Percentiles rank a stretch among this genome's conserved stretches.
Evolutionary conservation across 2,888 invertebrate species (phyloP).

Genomic region (Toxonevra muliebris): DNA sequence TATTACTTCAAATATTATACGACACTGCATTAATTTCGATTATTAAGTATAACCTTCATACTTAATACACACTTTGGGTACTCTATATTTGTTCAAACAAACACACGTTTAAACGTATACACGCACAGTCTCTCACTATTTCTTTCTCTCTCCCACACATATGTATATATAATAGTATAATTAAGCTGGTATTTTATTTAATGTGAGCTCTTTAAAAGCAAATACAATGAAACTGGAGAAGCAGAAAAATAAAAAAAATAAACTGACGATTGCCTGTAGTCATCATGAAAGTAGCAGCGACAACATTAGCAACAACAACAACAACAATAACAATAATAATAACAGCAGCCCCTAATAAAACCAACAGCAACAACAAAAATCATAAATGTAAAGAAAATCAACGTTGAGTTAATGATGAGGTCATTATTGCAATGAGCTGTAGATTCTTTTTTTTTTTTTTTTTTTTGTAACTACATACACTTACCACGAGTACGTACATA

Average conservation of each 20-base stretch:
- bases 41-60: too few relatives aligned
- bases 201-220: slow-evolving; percentile 30
- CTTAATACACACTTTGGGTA: too few relatives aligned
- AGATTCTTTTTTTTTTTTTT: too few relatives aligned
- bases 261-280: slow-evolving; percentile 7
- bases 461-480: too few relatives aligned
- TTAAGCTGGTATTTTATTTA: slow-evolving; percentile 34
- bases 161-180: slow-evolving; percentile 12
- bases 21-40: too few relatives aligned
- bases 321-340: slow-evolving; percentile 10
- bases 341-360: slow-evolving; percentile 2
- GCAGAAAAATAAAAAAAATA: slow-evolving; percentile 16
- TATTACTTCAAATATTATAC: too few relatives aligned
- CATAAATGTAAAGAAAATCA: neutral
- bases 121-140: neutral
- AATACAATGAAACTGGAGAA: slow-evolving; percentile 5
- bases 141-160: too few relatives aligned
- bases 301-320: slow-evolving; percentile 14
- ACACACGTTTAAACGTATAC: neutral
- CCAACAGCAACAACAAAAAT: neutral
- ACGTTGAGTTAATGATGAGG: slow-evolving; percentile 5
- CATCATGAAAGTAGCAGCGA: slow-evolving; percentile 14
- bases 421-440: neutral
- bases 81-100: too few relatives aligned
- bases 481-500: too few relatives aligned